A percentile compares a stretch with the other conserved stretches of the same genome.
Conservation (phyloP, 2,113 vertebrate species). For the Larimichthys crocea region DNA sequence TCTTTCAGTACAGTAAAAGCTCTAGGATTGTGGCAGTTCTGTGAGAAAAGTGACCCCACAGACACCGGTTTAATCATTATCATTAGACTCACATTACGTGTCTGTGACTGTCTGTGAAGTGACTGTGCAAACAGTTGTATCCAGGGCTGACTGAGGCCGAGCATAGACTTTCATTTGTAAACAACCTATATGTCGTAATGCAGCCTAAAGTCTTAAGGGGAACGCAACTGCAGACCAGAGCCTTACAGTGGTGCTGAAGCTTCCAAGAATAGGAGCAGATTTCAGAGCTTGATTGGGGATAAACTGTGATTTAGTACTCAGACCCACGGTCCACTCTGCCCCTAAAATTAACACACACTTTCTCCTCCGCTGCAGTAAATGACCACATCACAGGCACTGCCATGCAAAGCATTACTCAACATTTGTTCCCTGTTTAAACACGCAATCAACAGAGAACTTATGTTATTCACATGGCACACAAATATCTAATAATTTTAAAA, state of each 20-base stretch:
- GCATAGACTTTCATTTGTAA: constrained; percentile 59
- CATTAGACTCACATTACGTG: constrained; percentile 53
- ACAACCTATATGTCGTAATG: constrained; percentile 66
- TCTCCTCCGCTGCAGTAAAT: constrained; percentile 36
- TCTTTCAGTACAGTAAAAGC: constrained; percentile 29
- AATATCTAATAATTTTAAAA: background rate
- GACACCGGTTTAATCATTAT: constrained; percentile 57
- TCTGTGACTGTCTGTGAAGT: constrained; percentile 37
- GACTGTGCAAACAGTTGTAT: constrained; percentile 62
- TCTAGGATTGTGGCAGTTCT: background rate
- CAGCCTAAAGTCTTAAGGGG: constrained; percentile 53
- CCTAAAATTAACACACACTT: constrained; percentile 31
- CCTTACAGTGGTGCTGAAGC: constrained; percentile 36
- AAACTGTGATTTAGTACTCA: constrained; percentile 76
- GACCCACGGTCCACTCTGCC: constrained; percentile 43
- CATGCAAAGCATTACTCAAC: constrained; percentile 28
- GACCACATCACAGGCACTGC: constrained; percentile 9
- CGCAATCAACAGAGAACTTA: background rate
- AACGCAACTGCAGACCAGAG: constrained; percentile 59
- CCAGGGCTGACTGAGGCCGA: constrained; percentile 38
- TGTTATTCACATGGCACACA: background rate
- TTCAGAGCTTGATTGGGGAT: constrained; percentile 78
- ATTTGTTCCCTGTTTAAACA: constrained; percentile 17
- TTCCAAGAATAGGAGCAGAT: constrained; percentile 77
- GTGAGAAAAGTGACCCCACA: constrained; percentile 4